Evolutionary conservation across 2,797 vertebrate genomes (phyloP), one percentile per base, ranked within the genome.

Genomic region (Chrysocyon brachyurus): DNA sequence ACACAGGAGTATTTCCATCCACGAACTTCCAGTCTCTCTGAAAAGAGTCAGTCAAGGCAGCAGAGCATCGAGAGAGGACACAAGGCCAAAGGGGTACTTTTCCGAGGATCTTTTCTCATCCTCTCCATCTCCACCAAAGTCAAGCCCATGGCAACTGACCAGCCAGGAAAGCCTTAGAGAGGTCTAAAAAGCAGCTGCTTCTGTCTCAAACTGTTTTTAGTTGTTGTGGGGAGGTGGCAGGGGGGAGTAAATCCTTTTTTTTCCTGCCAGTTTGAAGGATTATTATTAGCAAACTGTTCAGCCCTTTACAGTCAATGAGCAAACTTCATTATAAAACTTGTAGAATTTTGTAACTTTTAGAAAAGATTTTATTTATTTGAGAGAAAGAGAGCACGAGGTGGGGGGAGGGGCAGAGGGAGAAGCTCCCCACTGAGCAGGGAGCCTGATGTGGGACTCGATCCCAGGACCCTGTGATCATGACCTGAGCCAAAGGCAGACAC

Each of bases 241-340:
- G 26, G 26, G 7, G 4, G 21, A 40, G 33, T 52, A 33, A 24
- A 52, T 28, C 24, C 36, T 22, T 16, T 24, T 16, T 83, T 70
- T 79, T 70, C 56, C 46, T 15, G 63, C 1, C 24, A 82, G 64
- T 95, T 94, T 85, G 95, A 95, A 92, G 46, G 15, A 64, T 78
- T 87, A 46, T 82, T 86, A 36, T 86, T 94, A 75, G 17, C 70
- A 26, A 94, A 87, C 31, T 84, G n/a, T 63, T 91, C 9, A 52
- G 3, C 16, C 72, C 52, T 89, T 97, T 92, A 75, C 1, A 61
- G 40, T 92, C 40, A 49, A 7, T 31, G 36, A 86, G 26, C 36
- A 95, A 57, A 92, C 36, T 57, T 82, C 49, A 70, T 54, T 70
- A 46, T 83, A 81, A 96, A 94, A 86, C 26, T 59, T 81, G 22